These are phyloP conservation scores for Meteorus cinctellus DNA, from an alignment of 2,888 invertebrate genomes.

Conservation along the genomic window DNA sequence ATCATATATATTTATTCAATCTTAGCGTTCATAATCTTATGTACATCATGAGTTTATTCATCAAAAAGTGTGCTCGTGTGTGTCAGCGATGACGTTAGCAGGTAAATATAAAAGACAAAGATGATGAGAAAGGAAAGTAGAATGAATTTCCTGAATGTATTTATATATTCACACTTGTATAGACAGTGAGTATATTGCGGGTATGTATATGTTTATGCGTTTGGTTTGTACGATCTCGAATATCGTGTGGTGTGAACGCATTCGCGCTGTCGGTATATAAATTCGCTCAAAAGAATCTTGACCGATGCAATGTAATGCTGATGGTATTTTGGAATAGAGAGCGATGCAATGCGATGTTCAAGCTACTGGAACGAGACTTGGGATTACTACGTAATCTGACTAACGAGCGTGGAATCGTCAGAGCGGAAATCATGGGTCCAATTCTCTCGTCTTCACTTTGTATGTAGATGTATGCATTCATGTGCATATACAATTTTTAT, in stretches of 20 bases:
- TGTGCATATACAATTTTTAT: background rate
- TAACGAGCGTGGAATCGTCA: constrained; percentile 55
- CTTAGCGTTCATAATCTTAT: constrained; percentile 48
- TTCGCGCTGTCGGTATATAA: background rate
- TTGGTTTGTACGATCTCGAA: background rate
- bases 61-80: background rate
- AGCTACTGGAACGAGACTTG: constrained; percentile 63
- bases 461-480: background rate
- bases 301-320: constrained; percentile 15
- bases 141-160: background rate
- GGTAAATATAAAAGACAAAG: constrained; percentile 16
- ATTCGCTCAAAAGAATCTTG: constrained; percentile 16
- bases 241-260: background rate
- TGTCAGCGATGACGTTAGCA: background rate
- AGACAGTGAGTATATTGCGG: background rate
- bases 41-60: constrained; percentile 11
- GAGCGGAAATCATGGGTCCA: constrained; percentile 53
- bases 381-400: constrained; percentile 53
- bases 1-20: constrained; percentile 37
- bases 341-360: constrained; percentile 43
- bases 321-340: constrained; percentile 32
- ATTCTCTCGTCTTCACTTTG: constrained; percentile 31
- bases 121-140: background rate
- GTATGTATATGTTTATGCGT: background rate
- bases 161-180: background rate